These are phyloP conservation scores for Drosophila teissieri DNA, from an alignment of 1,140 invertebrate species.

Conservation along the genomic window DNA sequence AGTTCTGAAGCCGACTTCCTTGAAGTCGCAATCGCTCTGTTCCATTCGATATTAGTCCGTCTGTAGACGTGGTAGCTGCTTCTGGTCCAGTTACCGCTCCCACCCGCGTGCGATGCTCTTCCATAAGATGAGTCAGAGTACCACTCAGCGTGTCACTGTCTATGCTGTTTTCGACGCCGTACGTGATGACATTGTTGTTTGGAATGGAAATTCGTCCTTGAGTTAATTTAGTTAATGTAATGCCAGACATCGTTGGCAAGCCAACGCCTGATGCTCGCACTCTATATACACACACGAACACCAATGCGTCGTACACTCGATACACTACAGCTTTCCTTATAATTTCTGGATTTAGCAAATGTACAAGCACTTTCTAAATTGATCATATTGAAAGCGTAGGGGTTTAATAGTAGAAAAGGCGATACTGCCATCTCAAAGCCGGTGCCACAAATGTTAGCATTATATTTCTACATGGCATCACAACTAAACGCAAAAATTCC, in stretches of 20 bases:
- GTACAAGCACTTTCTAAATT: too few species aligned
- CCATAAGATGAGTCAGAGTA: slow-evolving; percentile 69
- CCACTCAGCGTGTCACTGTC: slow-evolving; percentile 61
- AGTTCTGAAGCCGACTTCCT: slow-evolving; percentile 65
- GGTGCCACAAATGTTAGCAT: neutral
- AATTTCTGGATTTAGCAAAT: too few species aligned
- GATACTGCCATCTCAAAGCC: neutral
- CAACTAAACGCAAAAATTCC: neutral
- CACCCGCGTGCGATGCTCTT: slow-evolving; percentile 47
- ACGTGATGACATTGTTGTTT: slow-evolving; percentile 9
- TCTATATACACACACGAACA: slow-evolving; percentile 38
- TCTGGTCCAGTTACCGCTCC: slow-evolving; percentile 3
- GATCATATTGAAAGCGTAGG: neutral
- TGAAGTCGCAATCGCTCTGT: slow-evolving; percentile 62
- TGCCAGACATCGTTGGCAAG: slow-evolving; percentile 59
- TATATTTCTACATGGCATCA: neutral
- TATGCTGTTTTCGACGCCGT: slow-evolving; percentile 35
- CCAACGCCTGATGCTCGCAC: slow-evolving; percentile 60
- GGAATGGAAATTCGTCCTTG: slow-evolving; percentile 27
- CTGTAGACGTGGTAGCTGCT: slow-evolving; percentile 4
- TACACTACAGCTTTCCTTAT: neutral
- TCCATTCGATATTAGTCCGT: slow-evolving; percentile 46
- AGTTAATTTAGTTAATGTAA: slow-evolving; percentile 60
- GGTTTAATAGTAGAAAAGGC: neutral
- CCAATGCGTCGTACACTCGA: neutral